These are phyloP conservation scores for Dascillus cervinus DNA, from an alignment of 2,888 invertebrate species.

Conservation along the genomic window DNA sequence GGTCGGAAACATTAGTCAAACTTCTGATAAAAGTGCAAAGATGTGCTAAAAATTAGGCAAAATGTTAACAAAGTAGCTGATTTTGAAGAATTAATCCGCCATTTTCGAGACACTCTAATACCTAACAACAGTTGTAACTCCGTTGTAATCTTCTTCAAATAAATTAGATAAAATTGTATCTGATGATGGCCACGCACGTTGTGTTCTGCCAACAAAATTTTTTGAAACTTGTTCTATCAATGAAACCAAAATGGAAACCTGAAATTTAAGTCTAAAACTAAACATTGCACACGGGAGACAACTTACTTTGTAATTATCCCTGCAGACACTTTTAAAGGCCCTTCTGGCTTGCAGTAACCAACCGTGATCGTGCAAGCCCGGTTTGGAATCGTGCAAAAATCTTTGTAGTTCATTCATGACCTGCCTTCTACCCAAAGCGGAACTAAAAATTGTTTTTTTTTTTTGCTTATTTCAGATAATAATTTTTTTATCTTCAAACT, in stretches of 20 bases:
- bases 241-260: conserved; percentile 5
- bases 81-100: too few species aligned
- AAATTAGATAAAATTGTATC: conserved; percentile 7
- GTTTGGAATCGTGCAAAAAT: conserved; percentile 13
- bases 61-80: too few species aligned
- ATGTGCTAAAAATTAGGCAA: too few species aligned
- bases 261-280: neutral
- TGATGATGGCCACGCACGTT: conserved; percentile 11
- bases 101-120: too few species aligned
- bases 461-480: too few species aligned
- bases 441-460: conserved; percentile 2
- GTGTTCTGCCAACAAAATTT: conserved; percentile 6
- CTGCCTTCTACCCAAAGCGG: conserved; percentile 1
- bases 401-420: conserved; percentile 14
- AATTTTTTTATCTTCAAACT: too few species aligned
- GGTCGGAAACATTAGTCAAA: too few species aligned
- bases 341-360: conserved; percentile 19
- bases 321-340: conserved; percentile 15
- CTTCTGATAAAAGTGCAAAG: too few species aligned
- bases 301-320: conserved; percentile 12
- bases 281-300: too few species aligned
- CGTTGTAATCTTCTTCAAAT: conserved; percentile 14
- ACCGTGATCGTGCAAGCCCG: conserved; percentile 16
- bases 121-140: conserved; percentile 8
- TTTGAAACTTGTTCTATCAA: conserved; percentile 9